A percentile compares a stretch with the other conserved stretches of the same genome.
Evolutionary conservation across 1,140 invertebrate genomes (phyloP).

Genomic region (Diploscapter pachys): DNA sequence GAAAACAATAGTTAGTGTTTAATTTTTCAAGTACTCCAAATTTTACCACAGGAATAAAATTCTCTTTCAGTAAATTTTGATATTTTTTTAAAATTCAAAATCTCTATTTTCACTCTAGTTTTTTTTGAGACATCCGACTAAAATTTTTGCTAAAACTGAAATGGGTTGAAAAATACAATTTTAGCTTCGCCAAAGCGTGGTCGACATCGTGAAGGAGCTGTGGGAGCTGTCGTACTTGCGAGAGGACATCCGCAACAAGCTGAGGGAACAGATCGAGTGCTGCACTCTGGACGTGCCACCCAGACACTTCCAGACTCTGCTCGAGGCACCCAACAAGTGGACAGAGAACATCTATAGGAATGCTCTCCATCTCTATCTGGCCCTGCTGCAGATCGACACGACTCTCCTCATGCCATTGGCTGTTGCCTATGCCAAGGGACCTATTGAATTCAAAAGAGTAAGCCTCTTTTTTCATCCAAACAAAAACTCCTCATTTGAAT

Average conservation of each 20-base stretch:
- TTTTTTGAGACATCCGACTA: too few relatives aligned
- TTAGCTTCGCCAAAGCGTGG: constrained; percentile 70
- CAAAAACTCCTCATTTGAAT: too few relatives aligned
- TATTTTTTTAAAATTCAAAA: too few relatives aligned
- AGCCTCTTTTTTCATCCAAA: constrained; percentile 62
- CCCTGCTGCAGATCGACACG: constrained; percentile 75
- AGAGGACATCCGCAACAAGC: constrained; percentile 64
- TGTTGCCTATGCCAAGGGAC: constrained; percentile 69
- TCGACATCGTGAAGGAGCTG: constrained; percentile 74
- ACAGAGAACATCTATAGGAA: constrained; percentile 80
- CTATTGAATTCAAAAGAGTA: constrained; percentile 82
- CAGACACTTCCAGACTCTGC: too few relatives aligned
- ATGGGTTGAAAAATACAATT: not conserved
- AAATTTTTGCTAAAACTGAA: too few relatives aligned
- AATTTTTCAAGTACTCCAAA: constrained; percentile 19
- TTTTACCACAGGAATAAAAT: too few relatives aligned
- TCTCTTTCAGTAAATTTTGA: too few relatives aligned
- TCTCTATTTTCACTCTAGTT: too few relatives aligned
- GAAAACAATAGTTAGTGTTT: constrained; percentile 31
- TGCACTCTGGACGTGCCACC: constrained; percentile 65
- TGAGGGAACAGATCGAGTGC: constrained; percentile 42
- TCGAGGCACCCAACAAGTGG: constrained; percentile 67
- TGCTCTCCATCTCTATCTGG: constrained; percentile 80
- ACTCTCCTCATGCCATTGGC: constrained; percentile 71
- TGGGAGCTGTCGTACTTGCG: constrained; percentile 73